Evolutionary conservation across 2,888 invertebrate species (phyloP).

Genomic region (Pachymerium ferrugineum): DNA sequence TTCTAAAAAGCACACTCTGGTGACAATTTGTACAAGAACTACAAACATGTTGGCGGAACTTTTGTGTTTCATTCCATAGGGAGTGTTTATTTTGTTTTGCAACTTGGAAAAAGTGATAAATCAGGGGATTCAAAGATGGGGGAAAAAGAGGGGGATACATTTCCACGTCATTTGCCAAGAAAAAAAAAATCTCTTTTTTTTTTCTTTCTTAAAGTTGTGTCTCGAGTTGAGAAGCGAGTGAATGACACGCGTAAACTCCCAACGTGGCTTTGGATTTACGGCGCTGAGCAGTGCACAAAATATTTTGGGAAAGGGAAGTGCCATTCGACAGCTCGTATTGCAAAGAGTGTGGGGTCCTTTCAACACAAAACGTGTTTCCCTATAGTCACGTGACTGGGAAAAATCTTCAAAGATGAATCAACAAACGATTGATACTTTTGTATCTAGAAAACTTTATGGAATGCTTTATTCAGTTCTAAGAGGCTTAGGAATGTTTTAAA

Average conservation of each 20-base stretch:
- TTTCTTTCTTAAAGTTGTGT: background rate
- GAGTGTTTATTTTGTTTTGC: background rate
- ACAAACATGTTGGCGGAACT: background rate
- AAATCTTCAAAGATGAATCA: background rate
- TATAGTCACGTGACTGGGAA: background rate
- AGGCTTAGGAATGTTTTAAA: background rate
- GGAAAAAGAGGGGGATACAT: conserved; percentile 1
- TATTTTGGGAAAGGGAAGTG: conserved; percentile 33
- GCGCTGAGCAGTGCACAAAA: conserved; percentile 31
- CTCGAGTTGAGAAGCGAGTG: conserved; percentile 5
- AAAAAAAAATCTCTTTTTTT: background rate
- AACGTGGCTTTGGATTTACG: conserved; percentile 20
- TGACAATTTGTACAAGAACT: background rate
- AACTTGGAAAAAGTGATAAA: conserved; percentile 1
- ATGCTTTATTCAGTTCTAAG: background rate
- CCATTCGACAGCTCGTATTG: conserved; percentile 32
- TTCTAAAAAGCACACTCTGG: background rate
- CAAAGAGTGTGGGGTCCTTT: background rate
- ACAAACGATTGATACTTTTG: no score
- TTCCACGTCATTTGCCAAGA: background rate
- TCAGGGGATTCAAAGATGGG: background rate
- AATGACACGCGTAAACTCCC: conserved; percentile 19
- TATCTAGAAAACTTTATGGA: background rate
- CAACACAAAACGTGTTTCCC: background rate
- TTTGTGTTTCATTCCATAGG: background rate